These are phyloP conservation scores for Parotia lawesii DNA, from an alignment of 2,113 vertebrate species.

Conservation along the genomic window DNA sequence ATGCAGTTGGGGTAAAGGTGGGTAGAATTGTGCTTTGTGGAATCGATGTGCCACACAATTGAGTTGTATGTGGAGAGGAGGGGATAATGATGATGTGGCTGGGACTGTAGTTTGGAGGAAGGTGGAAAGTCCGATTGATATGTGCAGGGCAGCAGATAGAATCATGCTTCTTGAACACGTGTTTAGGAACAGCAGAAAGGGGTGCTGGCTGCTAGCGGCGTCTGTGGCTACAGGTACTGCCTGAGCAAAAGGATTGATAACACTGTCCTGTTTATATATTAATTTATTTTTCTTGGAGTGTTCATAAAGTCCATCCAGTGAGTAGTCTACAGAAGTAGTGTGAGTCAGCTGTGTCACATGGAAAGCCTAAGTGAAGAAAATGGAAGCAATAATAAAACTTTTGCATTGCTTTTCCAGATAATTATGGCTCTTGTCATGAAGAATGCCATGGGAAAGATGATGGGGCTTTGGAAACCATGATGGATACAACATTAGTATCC, in stretches of 20 bases:
- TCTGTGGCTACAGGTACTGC: not conserved
- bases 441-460: not conserved
- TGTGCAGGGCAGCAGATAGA: not conserved
- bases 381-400: not conserved
- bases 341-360: not conserved
- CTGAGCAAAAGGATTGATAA: not conserved
- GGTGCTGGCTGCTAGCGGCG: not conserved
- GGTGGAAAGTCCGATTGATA: not conserved
- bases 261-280: not conserved
- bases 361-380: not conserved
- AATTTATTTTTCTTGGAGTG: not conserved
- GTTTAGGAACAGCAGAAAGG: not conserved
- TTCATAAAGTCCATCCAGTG: not conserved
- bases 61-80: not conserved
- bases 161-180: rapidly evolving
- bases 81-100: not conserved
- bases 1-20: not conserved
- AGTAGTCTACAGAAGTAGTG: not conserved
- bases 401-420: not conserved
- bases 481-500: not conserved
- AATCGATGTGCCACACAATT: not conserved
- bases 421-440: rapidly evolving
- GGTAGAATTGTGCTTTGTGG: not conserved
- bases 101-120: not conserved
- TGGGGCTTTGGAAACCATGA: not conserved